phyloP scores from a whole-genome alignment of 2,113 vertebrate genomes.

The Anarhynchus alexandrinus region DNA sequence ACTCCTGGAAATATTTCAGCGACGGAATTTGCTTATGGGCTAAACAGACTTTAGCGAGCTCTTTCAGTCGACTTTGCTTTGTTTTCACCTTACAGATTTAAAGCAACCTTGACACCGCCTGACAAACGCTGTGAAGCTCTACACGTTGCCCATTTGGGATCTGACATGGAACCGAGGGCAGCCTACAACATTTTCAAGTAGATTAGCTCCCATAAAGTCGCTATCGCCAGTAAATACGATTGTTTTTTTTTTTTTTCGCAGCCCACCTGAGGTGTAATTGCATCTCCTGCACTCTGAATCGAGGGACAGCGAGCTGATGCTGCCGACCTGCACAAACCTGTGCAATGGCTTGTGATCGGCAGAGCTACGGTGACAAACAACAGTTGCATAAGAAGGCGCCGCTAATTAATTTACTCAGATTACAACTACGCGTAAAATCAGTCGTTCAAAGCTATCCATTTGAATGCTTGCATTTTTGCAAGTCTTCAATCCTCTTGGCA shows the following conservation, averaged over 20 bases:
- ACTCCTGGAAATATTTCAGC: constrained; percentile 79
- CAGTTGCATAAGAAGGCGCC: background rate
- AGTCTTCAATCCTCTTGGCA: constrained; percentile 4
- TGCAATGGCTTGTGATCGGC: background rate
- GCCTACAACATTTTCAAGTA: background rate
- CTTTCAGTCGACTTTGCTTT: constrained; percentile 69
- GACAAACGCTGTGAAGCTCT: constrained; percentile 64
- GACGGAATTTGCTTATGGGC: constrained; percentile 73
- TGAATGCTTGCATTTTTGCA: background rate
- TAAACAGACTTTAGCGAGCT: constrained; percentile 68
- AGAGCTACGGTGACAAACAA: background rate
- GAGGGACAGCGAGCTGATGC: background rate
- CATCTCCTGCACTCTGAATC: background rate
- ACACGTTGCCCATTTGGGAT: constrained; percentile 56
- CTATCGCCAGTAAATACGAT: background rate
- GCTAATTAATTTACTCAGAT: constrained; percentile 44
- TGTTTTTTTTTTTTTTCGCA: rapidly evolving
- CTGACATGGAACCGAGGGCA: constrained; percentile 12
- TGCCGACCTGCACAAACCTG: background rate
- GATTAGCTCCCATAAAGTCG: background rate
- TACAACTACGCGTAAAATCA: background rate
- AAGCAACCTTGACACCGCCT: constrained; percentile 65
- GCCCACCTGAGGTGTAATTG: background rate
- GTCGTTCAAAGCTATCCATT: background rate
- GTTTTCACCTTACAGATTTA: constrained; percentile 80